phyloP scores from a whole-genome alignment of 2,113 vertebrate genomes.

The Grammomys dolichurus region DNA sequence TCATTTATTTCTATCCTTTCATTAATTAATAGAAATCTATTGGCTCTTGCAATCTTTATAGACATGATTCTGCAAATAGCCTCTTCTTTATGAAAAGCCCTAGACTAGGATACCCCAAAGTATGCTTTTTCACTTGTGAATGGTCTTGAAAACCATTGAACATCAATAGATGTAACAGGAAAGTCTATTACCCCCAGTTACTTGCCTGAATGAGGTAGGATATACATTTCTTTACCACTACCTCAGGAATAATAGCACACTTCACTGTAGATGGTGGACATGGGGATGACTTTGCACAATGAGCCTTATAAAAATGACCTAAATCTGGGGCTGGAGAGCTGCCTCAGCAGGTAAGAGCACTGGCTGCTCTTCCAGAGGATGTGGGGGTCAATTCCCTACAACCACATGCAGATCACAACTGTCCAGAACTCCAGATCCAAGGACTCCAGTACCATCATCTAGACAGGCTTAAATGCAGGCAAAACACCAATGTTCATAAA shows the following conservation, averaged over 20 bases:
- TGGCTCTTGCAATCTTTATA: not conserved
- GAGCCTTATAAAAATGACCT: not conserved
- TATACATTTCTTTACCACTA: not conserved
- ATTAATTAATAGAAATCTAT: not conserved
- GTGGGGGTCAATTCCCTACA: not conserved
- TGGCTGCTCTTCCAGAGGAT: not conserved
- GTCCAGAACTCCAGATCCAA: not conserved
- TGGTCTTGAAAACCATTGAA: not conserved
- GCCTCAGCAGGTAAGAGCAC: not conserved
- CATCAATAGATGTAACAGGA: not conserved
- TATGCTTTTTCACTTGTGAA: not conserved
- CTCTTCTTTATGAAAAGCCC: not conserved
- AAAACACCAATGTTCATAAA: not conserved
- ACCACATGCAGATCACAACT: not conserved
- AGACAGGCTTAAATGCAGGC: not conserved
- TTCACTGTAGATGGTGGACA: not conserved
- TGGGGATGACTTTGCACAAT: not conserved
- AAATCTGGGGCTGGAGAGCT: not conserved
- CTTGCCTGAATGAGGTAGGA: not conserved
- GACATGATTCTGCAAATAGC: not conserved
- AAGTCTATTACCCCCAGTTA: not conserved
- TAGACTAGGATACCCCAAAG: not conserved
- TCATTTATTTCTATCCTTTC: slow-evolving; percentile 1
- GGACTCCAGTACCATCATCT: not conserved
- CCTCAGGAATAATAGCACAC: not conserved